A percentile compares a stretch with the other conserved stretches of the same genome.
These are phyloP conservation scores for Poecile atricapillus DNA, from an alignment of 2,113 vertebrate species.

Conservation along the genomic window DNA sequence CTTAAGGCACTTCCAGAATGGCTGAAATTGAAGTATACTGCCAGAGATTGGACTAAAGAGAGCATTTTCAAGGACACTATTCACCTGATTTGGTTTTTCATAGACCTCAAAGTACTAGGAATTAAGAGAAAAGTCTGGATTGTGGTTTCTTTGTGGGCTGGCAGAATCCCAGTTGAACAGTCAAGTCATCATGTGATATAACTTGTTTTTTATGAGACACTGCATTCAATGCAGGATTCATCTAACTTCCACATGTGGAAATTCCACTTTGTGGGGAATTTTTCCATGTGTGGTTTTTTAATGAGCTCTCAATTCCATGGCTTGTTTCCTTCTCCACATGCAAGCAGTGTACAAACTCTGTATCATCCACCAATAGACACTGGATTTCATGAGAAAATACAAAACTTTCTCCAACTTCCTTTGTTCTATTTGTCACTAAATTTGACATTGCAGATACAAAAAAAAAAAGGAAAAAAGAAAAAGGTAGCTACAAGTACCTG, in stretches of 20 bases:
- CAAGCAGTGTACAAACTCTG: background rate
- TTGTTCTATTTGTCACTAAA: background rate
- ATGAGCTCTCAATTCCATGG: background rate
- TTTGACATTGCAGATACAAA: background rate
- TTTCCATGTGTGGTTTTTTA: background rate
- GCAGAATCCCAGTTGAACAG: background rate
- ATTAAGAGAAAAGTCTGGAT: background rate
- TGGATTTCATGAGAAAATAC: background rate
- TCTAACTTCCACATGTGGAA: background rate
- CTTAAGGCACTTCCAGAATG: slow-evolving; percentile 5
- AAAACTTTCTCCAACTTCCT: background rate
- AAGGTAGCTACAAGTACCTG: background rate
- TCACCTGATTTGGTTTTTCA: background rate
- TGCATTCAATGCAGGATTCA: background rate
- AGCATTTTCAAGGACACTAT: background rate
- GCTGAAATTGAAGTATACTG: background rate
- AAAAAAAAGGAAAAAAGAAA: background rate
- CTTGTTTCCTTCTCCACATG: background rate
- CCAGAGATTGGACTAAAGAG: background rate
- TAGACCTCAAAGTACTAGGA: background rate
- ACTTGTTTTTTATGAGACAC: background rate
- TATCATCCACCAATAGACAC: background rate
- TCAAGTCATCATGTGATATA: background rate
- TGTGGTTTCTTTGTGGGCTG: slow-evolving; percentile 8
- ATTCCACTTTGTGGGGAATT: background rate